phyloP scores from a whole-genome alignment of 1,140 invertebrate genomes.

The Parapsyche elsis region DNA sequence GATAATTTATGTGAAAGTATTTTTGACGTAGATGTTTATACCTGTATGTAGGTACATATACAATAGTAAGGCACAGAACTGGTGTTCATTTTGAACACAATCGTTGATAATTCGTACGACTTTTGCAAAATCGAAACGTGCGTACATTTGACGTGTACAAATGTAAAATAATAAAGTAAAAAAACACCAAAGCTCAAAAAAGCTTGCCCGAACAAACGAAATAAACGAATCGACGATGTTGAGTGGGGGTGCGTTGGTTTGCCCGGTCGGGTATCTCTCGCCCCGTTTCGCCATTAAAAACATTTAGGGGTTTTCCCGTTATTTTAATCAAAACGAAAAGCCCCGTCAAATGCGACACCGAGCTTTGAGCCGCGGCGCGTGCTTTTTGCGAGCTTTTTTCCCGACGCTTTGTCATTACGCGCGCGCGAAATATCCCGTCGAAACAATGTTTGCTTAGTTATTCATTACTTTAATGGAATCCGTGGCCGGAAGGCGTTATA shows the following conservation, averaged over 20 bases:
- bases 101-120: too few relatives aligned
- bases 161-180: too few relatives aligned
- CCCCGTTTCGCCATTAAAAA: slow-evolving; percentile 43
- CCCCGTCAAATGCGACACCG: slow-evolving; percentile 41
- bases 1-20: background rate
- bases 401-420: slow-evolving; percentile 44
- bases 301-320: slow-evolving; percentile 48
- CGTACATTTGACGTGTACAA: too few relatives aligned
- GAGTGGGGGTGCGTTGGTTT: background rate
- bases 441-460: slow-evolving; percentile 55
- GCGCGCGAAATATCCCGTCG: slow-evolving; percentile 49
- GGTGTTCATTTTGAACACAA: too few relatives aligned
- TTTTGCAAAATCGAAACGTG: too few relatives aligned
- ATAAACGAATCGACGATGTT: too few relatives aligned
- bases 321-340: slow-evolving; percentile 55
- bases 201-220: background rate
- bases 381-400: slow-evolving; percentile 51
- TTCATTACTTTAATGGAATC: slow-evolving; percentile 56
- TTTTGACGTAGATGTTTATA: background rate
- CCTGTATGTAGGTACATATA: too few relatives aligned
- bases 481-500: too few relatives aligned
- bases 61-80: too few relatives aligned
- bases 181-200: background rate
- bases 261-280: background rate
- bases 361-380: slow-evolving; percentile 48